Evolutionary conservation across 2,113 vertebrate genomes (phyloP).

Genomic region (Otus sunia): DNA sequence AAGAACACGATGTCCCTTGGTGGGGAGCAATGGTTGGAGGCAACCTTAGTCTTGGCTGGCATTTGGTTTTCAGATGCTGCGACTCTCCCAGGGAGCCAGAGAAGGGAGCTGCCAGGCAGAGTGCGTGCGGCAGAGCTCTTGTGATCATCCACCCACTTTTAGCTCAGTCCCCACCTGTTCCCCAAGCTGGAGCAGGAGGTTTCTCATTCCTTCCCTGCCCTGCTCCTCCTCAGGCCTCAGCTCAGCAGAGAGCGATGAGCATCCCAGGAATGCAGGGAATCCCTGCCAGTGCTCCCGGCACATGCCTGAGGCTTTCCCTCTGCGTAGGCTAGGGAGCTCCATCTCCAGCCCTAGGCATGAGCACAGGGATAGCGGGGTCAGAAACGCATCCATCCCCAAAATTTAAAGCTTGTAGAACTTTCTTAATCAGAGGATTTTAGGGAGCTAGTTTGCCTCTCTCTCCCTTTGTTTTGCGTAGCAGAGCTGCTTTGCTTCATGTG

Average conservation of each 20-base stretch:
- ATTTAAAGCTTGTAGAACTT: not conserved
- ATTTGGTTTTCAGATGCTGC: not conserved
- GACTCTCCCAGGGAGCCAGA: rapidly evolving
- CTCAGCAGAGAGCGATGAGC: rapidly evolving
- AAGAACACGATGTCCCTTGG: rapidly evolving
- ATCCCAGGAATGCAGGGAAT: constrained; percentile 36
- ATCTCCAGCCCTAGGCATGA: not conserved
- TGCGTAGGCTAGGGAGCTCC: not conserved
- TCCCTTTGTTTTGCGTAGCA: not conserved
- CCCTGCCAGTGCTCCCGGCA: not conserved
- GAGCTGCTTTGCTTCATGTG: not conserved
- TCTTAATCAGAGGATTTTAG: not conserved
- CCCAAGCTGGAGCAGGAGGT: not conserved
- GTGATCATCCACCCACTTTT: not conserved
- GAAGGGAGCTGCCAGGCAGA: not conserved
- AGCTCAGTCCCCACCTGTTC: constrained; percentile 39
- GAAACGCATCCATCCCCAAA: not conserved
- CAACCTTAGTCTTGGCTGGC: not conserved
- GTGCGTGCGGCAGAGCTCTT: not conserved
- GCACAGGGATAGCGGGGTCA: not conserved
- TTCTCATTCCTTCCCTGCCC: constrained; percentile 28
- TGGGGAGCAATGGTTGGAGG: not conserved
- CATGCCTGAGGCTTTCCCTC: constrained; percentile 41
- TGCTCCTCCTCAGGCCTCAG: not conserved
- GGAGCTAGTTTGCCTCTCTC: not conserved